Base-by-base conservation (phyloP, 2,797 vertebrate genomes). In the Coccyzus lansbergi region DNA sequence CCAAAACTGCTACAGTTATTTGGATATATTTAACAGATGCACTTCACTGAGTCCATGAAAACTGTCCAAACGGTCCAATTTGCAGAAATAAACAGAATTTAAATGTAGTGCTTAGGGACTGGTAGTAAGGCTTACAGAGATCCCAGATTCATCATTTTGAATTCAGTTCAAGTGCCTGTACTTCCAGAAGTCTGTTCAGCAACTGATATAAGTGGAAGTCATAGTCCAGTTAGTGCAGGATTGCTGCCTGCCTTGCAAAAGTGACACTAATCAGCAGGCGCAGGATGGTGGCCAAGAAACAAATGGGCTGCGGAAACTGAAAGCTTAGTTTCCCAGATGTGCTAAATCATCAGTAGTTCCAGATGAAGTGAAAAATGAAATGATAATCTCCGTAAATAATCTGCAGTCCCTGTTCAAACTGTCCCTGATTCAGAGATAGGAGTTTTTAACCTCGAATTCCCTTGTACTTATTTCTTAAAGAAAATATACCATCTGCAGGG, bases 281-380 rank as follows among this genome's bases (percentile, higher is more conserved):
- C 62, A 77, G 89, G 93, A 95, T 83, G 33, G 31, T 70, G 49
- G 93, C 92, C 96, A 95, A 91, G 87, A 95, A 42, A 19, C 36
- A 91, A 91, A 92, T 20, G 67, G 56, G 44, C 91, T 94, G 92
- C 10, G 6, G 91, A 92, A 91, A 95, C 77, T 84, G 72, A 56
- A 36, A 79, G 62, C 56, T 79, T 76, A 31, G 15, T 79, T 93
- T 90, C 81, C 80, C 85, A 93, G 94, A 95, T 93, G 70, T 76
- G 91, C 84, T 89, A 96, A 89, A 92, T 95, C 82, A 93, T 87
- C 76, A 83, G 72, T 48, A 81, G 79, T 59, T 97, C 52, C 85
- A 95, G 67, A 65, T 86, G 76, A 93, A 91, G 69, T 72, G 26
- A 83, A 87, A 92, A 89, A 65, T 15, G 16, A 93, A 94, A 93